Evolutionary conservation across 2,888 invertebrate genomes (phyloP), one percentile per base, ranked within the genome.

Genomic region (Drosophila pegasa): DNA sequence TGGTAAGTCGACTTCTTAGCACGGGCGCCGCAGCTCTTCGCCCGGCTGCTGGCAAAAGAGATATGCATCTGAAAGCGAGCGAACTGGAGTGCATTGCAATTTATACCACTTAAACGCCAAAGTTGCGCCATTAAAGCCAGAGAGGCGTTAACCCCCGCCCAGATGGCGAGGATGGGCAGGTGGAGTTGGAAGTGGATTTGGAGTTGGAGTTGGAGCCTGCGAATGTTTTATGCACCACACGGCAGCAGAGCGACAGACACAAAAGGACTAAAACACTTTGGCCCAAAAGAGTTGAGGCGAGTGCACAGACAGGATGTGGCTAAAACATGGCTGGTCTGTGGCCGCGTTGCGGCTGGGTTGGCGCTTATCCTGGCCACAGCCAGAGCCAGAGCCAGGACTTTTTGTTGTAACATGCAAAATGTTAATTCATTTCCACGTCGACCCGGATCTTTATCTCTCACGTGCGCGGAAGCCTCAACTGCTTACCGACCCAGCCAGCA

Each of bases 31-130:
- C 47, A 12, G 1, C 31, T 14, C 20, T 8, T 33, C 20, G 22
- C n/a, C 50, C n/a, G 14, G 8, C 22, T 33, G 50, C 33, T 10
- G 27, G 38, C 56, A 35, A 47, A n/a, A 52, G 4, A 47, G 83
- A 86, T 80, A 86, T 67, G 64, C 78, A 82, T 80, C 83, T 78
- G 27, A 47, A 47, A 48, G 65, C 35, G 37, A 62, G 60, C 20
- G n/a, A 62, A 70, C 65, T 79, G 63, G 55, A 79, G 61, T 57
- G 51, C 40, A 70, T 40, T 74, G 81, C 81, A 86, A 83, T 83
- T 80, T 86, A 83, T 80, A 83, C 80, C 87, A 86, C 87, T 83
- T 83, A 83, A 68, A 74, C 84, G 68, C 74, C 76, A 86, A 83
- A 83, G 87, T 86, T 86, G 62, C 51, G 57, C 84, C 78, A 86